These are phyloP conservation scores for Grantiella picta DNA, from an alignment of 2,113 vertebrate genomes.

Conservation along the genomic window DNA sequence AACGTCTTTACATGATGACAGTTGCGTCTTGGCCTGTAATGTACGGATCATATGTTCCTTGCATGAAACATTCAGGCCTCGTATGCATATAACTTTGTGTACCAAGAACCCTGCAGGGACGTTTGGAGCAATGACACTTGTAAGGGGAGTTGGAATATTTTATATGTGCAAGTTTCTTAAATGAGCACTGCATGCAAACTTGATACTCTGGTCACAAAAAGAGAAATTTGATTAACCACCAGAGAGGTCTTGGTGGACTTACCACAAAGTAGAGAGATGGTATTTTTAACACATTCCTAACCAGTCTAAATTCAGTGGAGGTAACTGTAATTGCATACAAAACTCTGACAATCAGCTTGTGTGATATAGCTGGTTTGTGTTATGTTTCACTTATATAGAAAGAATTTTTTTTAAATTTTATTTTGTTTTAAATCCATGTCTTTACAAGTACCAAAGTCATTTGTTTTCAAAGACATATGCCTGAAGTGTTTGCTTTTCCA, in stretches of 20 bases:
- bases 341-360: neutral
- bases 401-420: neutral
- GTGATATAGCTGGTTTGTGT: neutral
- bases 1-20: neutral
- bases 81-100: neutral
- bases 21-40: neutral
- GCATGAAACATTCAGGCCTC: neutral
- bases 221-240: neutral
- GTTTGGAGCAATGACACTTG: neutral
- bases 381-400: neutral
- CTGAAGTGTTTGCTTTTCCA: neutral
- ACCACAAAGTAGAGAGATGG: neutral
- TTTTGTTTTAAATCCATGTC: neutral
- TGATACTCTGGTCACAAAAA: neutral
- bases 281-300: neutral
- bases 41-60: neutral
- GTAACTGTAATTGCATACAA: neutral
- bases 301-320: neutral
- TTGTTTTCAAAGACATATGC: neutral
- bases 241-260: fast-evolving
- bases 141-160: neutral
- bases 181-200: neutral
- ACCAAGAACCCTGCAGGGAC: neutral
- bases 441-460: neutral
- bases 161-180: neutral